A percentile compares a stretch with the other conserved stretches of the same genome.
phyloP scores from a whole-genome alignment of 2,113 vertebrate genomes.

The Oreamnos americanus region DNA sequence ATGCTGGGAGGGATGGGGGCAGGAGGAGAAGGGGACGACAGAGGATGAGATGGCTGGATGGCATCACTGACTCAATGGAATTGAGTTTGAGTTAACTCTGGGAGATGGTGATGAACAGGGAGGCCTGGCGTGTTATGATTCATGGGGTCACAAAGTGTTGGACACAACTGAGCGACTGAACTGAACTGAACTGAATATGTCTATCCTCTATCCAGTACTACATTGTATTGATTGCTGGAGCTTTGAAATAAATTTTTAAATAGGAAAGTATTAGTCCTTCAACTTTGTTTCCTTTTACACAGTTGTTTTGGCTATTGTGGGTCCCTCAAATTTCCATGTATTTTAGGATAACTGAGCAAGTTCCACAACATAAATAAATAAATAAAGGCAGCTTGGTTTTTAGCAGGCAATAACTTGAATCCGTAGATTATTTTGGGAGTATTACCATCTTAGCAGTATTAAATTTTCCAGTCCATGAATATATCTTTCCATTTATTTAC shows the following conservation, averaged over 20 bases:
- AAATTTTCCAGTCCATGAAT: background rate
- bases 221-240: background rate
- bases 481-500: background rate
- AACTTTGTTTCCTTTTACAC: background rate
- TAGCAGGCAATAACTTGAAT: background rate
- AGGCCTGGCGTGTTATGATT: too few relatives aligned
- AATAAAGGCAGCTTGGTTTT: background rate
- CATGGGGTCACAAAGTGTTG: fast-evolving
- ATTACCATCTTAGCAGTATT: background rate
- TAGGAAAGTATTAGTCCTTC: background rate
- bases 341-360: background rate
- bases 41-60: too few relatives aligned
- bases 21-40: too few relatives aligned
- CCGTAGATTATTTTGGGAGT: background rate
- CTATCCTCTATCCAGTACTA: background rate
- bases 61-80: too few relatives aligned
- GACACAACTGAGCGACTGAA: too few relatives aligned
- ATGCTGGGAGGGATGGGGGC: too few relatives aligned
- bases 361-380: background rate
- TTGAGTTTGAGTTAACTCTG: too few relatives aligned
- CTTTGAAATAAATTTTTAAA: background rate
- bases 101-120: too few relatives aligned
- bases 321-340: background rate
- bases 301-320: background rate
- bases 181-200: too few relatives aligned